Conservation (phyloP, 2,797 vertebrate species). For the Gambelia wislizenii region DNA sequence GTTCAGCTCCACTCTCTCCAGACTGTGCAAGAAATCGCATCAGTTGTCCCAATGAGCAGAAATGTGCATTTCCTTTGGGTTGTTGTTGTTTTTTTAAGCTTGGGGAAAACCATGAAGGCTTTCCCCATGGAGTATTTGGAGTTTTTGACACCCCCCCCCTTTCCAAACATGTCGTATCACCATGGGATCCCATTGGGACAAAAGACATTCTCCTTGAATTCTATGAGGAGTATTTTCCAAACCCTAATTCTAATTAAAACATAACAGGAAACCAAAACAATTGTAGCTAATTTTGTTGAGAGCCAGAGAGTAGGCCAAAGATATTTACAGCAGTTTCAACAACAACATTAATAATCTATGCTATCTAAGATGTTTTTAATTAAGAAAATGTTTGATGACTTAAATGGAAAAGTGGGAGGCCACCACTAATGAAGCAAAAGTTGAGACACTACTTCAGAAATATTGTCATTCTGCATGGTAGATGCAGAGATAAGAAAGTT, state of each 20-base stretch:
- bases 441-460: background rate
- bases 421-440: background rate
- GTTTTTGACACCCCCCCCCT: no score
- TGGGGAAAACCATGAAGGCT: no score
- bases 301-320: background rate
- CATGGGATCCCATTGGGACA: no score
- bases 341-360: background rate
- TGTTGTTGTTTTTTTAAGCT: no score
- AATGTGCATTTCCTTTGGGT: no score
- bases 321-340: background rate
- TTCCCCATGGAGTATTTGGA: no score
- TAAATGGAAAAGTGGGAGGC: background rate
- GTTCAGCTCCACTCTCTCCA: no score
- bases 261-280: conserved; percentile 13
- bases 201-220: no score
- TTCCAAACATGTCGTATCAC: no score
- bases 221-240: no score
- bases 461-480: background rate
- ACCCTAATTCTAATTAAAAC: background rate
- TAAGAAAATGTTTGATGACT: background rate
- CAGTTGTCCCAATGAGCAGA: no score
- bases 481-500: background rate
- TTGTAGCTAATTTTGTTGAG: background rate
- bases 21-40: no score
- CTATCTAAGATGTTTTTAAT: background rate